Conservation (phyloP, 2,888 invertebrate genomes). For the Xestobium rufovillosum region DNA sequence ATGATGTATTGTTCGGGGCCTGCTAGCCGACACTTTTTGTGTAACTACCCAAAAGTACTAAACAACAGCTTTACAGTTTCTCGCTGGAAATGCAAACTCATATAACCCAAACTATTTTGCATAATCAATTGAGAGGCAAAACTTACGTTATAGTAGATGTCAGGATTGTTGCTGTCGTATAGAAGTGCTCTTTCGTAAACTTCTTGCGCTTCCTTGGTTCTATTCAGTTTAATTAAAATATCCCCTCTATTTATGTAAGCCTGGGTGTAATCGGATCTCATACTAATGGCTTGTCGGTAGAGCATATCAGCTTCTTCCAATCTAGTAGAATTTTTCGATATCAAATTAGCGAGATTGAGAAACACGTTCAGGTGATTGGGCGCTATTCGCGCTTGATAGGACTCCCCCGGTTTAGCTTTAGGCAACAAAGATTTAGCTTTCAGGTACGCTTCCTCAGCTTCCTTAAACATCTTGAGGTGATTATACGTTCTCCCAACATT, state of each 20-base stretch:
- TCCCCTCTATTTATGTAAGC: conserved; percentile 97
- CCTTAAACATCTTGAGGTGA: conserved; percentile 76
- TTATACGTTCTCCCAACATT: conserved; percentile 95
- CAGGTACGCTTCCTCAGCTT: conserved; percentile 89
- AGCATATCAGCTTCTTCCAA: conserved; percentile 91
- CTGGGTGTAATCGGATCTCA: conserved; percentile 92
- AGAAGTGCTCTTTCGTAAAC: conserved; percentile 88
- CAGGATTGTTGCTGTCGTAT: conserved; percentile 90
- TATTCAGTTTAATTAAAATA: conserved; percentile 88
- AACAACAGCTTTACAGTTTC: too few relatives aligned
- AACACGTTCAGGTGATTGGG: conserved; percentile 95
- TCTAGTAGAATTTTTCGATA: conserved; percentile 85
- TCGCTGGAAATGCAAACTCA: too few relatives aligned
- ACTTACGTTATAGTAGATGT: conserved; percentile 91
- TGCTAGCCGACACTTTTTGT: too few relatives aligned
- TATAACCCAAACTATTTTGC: too few relatives aligned
- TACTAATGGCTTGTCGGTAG: conserved; percentile 92
- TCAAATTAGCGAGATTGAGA: conserved; percentile 88
- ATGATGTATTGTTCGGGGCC: too few relatives aligned
- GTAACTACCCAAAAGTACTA: too few relatives aligned
- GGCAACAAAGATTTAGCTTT: conserved; percentile 83
- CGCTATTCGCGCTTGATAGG: conserved; percentile 91
- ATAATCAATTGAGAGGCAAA: too few relatives aligned
- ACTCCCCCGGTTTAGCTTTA: conserved; percentile 87
- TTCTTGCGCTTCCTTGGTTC: conserved; percentile 88